phyloP scores from a whole-genome alignment of 2,113 vertebrate genomes.

The Dinomys branickii region DNA sequence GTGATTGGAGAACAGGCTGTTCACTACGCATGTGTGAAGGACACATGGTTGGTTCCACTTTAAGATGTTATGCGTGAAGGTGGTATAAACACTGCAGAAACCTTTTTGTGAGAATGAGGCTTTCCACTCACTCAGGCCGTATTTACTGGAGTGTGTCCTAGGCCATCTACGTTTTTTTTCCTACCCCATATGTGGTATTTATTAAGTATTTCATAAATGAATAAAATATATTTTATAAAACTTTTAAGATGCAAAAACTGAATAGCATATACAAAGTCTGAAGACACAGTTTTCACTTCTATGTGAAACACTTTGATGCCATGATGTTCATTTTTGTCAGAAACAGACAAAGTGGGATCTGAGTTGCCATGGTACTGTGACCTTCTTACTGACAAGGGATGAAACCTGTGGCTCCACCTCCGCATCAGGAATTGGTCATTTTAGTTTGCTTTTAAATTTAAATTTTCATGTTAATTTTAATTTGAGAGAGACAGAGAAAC shows the following conservation, averaged over 20 bases:
- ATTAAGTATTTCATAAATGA: constrained; percentile 50
- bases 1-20: rapidly evolving
- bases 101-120: neutral
- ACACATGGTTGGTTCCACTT: neutral
- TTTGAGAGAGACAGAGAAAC: neutral
- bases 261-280: neutral
- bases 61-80: neutral
- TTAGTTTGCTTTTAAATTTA: neutral
- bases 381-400: rapidly evolving
- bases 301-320: constrained; percentile 16
- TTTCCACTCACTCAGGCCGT: neutral
- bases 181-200: neutral
- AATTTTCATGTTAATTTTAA: neutral
- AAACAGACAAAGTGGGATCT: neutral
- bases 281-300: constrained; percentile 3
- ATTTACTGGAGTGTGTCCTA: too few species aligned
- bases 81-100: too few species aligned
- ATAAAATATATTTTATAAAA: constrained; percentile 45
- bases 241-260: constrained; percentile 1
- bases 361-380: neutral
- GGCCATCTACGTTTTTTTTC: rapidly evolving
- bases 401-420: neutral
- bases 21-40: rapidly evolving
- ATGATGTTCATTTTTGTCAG: neutral
- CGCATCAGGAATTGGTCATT: rapidly evolving